These are phyloP conservation scores for Etheostoma perlongum DNA, from an alignment of 2,797 vertebrate species.

Conservation along the genomic window DNA sequence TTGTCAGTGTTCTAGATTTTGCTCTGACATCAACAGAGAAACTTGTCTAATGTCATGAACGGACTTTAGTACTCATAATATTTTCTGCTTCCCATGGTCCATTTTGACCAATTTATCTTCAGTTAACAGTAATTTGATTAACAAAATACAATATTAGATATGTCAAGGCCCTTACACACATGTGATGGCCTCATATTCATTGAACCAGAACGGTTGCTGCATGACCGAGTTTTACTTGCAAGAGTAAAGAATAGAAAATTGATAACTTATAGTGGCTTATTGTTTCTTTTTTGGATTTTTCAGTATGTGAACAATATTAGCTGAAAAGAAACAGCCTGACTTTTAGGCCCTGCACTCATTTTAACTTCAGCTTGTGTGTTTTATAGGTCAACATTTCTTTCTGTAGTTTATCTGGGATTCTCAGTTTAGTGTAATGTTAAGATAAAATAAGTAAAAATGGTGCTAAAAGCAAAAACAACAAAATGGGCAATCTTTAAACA, in stretches of 20 bases:
- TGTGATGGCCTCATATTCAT: constrained; percentile 8
- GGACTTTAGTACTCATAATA: constrained; percentile 8
- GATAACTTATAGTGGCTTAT: constrained; percentile 20
- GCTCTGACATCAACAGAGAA: constrained; percentile 13
- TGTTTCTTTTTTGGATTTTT: constrained; percentile 20
- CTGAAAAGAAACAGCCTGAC: neutral
- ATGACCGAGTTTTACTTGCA: constrained; percentile 18
- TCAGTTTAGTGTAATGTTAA: constrained; percentile 6
- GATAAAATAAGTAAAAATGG: constrained; percentile 9
- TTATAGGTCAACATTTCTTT: constrained; percentile 11
- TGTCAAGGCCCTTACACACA: neutral
- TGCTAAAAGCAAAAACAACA: constrained; percentile 5
- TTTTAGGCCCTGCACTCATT: neutral
- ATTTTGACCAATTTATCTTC: constrained; percentile 10
- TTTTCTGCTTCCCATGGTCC: neutral
- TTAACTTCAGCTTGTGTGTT: constrained; percentile 20
- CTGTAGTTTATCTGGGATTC: neutral
- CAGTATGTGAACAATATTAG: neutral
- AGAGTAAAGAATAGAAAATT: constrained; percentile 25
- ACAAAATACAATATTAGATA: constrained; percentile 17
- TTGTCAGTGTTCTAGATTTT: constrained; percentile 39
- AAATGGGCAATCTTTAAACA: constrained; percentile 17
- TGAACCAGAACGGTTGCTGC: constrained; percentile 7
- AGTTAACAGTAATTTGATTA: constrained; percentile 11
- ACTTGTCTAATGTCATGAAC: neutral